These are phyloP conservation scores for Ferrisia virgata DNA, from an alignment of 2,888 invertebrate genomes.

Conservation along the genomic window DNA sequence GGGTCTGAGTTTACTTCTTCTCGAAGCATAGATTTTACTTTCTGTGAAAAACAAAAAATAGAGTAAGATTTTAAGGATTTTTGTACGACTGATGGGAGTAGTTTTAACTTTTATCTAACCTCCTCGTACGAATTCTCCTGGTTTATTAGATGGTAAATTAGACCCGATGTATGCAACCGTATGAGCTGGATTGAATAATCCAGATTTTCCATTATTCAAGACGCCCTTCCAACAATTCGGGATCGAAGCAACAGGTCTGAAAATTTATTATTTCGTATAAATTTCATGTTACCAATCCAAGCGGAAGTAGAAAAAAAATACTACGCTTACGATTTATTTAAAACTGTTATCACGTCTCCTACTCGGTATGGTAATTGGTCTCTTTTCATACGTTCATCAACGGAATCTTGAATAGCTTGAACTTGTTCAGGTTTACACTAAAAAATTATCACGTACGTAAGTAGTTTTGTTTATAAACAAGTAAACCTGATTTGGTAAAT, in stretches of 20 bases:
- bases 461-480: background rate
- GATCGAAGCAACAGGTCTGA: constrained; percentile 58
- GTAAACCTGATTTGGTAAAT: background rate
- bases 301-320: background rate
- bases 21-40: constrained; percentile 59
- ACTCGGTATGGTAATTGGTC: constrained; percentile 76
- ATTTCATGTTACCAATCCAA: background rate
- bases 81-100: background rate
- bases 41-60: constrained; percentile 53
- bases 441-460: constrained; percentile 48
- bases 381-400: constrained; percentile 57
- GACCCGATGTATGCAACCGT: constrained; percentile 82
- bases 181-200: constrained; percentile 84
- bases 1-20: constrained; percentile 63
- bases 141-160: constrained; percentile 65
- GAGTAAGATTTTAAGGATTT: background rate
- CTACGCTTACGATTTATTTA: constrained; percentile 68
- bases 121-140: constrained; percentile 56
- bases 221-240: constrained; percentile 82
- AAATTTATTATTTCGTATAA: constrained; percentile 46
- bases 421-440: constrained; percentile 87
- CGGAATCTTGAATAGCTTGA: constrained; percentile 68
- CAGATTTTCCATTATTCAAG: constrained; percentile 83
- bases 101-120: constrained; percentile 50
- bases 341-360: constrained; percentile 87